Base-by-base conservation (phyloP, 1,140 invertebrate species). In the Caenorhabditis elegans region DNA sequence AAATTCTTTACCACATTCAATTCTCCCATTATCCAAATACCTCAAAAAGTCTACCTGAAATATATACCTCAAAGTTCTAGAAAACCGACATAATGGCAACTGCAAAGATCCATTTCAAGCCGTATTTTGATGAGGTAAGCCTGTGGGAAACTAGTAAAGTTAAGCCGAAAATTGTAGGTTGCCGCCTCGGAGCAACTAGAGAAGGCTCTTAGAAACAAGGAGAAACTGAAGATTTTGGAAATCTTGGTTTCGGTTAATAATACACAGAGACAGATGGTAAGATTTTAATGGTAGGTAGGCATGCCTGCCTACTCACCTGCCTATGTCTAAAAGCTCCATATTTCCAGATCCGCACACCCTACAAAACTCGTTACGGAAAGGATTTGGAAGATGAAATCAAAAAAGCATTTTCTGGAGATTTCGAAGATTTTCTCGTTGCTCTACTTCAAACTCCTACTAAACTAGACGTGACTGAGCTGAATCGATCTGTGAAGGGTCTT, bases 401-500 rank as follows among this genome's bases (percentile, higher is more conserved):
- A 39, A 84, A 84, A 26, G 36, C 31, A 5, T 75, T 84, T 26
- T 43, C 47, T 19, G 83, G 83, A 39, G 79, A 81, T 77, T 55
- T 84, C 22, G 79, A 84, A 75, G 80, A 84, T 19, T 78, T 83
- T 19, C 46, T 82, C 0, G 80, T 83, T 15, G 70, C 75, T 70
- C 79, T 84, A 13, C 19, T 84, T 24, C 70, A 83, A 43, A 84
- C 83, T 49, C 80, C 76, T 11, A 49, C 83, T 6, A 84, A 84
- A 49, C 22, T 49, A 13, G 83, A 84, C 47, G 83, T 53, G 1
- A 48, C 76, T 1, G 70, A 83, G 46, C 28, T 84, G 1, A 84
- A 84, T 36, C 34, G 60, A 48, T 80, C 83, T 13, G 55, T 83
- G 13, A 84, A 83, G 48, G 91, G 91, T 47, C 79, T 90, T 34